Conservation (phyloP, 2,797 vertebrate species). For the Odontamblyopus lacepedii region DNA sequence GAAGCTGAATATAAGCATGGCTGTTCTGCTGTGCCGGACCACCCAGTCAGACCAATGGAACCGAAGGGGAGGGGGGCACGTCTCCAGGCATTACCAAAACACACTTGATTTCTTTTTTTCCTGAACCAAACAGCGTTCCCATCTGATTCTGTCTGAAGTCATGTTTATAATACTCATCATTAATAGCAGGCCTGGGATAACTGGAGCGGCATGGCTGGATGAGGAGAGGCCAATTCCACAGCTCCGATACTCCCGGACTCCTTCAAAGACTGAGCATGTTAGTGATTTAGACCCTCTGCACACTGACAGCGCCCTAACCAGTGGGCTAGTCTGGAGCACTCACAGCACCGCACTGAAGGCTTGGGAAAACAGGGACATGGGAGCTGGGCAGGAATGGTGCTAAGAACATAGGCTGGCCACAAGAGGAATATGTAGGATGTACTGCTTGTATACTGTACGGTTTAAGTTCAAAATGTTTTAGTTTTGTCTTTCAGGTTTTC, state of each 20-base stretch:
- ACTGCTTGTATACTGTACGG: too few species aligned
- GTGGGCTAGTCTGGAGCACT: conserved; percentile 54
- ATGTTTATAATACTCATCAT: conserved; percentile 83
- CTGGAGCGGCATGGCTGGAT: conserved; percentile 67
- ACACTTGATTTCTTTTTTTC: conserved; percentile 78
- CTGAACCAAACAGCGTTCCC: conserved; percentile 75
- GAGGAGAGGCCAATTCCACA: conserved; percentile 57
- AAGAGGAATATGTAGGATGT: neutral
- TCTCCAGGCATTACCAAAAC: conserved; percentile 78
- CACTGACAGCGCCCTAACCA: conserved; percentile 66
- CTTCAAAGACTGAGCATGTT: conserved; percentile 61
- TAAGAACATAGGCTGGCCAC: neutral
- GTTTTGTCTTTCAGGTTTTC: too few species aligned
- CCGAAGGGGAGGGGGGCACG: conserved; percentile 58
- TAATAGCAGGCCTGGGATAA: conserved; percentile 77
- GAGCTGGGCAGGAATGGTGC: conserved; percentile 16
- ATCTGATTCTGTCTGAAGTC: conserved; percentile 78
- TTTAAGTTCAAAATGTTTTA: too few species aligned
- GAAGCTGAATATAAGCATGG: conserved; percentile 74
- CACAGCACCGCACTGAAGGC: conserved; percentile 28
- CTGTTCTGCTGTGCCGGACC: conserved; percentile 72
- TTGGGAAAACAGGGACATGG: conserved; percentile 7
- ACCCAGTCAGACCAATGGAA: conserved; percentile 75
- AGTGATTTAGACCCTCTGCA: conserved; percentile 65
- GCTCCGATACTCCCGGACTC: conserved; percentile 44